These are phyloP conservation scores for Nycticebus coucang DNA, from an alignment of 2,113 vertebrate species.

Conservation along the genomic window DNA sequence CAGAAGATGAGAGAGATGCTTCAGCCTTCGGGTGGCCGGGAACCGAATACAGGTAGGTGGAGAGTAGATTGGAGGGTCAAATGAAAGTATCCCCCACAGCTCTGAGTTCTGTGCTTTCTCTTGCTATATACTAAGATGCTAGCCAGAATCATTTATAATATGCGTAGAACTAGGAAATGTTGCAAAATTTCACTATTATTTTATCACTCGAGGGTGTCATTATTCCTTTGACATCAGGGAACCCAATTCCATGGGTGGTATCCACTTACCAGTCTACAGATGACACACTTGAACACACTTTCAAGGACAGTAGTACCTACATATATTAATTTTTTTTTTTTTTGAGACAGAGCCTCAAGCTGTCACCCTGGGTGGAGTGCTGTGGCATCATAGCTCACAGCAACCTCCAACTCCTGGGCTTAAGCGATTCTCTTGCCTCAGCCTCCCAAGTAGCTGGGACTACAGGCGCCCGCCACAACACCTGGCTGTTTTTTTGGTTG, in stretches of 20 bases:
- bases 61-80: background rate
- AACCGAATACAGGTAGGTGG: background rate
- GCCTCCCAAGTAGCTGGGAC: no score
- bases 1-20: background rate
- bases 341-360: no score
- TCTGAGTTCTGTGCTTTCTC: constrained; percentile 9
- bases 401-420: no score
- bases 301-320: background rate
- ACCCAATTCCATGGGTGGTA: background rate
- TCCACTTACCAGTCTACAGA: background rate
- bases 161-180: background rate
- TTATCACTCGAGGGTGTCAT: constrained; percentile 4
- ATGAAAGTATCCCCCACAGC: background rate
- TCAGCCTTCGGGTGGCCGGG: background rate
- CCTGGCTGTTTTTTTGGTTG: no score
- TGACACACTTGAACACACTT: background rate
- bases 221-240: background rate
- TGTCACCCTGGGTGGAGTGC: no score
- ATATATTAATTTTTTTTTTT: background rate
- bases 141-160: background rate
- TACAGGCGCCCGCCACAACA: no score
- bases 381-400: no score
- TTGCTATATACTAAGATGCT: background rate
- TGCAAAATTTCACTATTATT: constrained; percentile 17
- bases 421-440: no score